Percentiles rank a stretch among this genome's conserved stretches.
Evolutionary conservation across 2,797 vertebrate species (phyloP).

Genomic region (Syngnathus acus): DNA sequence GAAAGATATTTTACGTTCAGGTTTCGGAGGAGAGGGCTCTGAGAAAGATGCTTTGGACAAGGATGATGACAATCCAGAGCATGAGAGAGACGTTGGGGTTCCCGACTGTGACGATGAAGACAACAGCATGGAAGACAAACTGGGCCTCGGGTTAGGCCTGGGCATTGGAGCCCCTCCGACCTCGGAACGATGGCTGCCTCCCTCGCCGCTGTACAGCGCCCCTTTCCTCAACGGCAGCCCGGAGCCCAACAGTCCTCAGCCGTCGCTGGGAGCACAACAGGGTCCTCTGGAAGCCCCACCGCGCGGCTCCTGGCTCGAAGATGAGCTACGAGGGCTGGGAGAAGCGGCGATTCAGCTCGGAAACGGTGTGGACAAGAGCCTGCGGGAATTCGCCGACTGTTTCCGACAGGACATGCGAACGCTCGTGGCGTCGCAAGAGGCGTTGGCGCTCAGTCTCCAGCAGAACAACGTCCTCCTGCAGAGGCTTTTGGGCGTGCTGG

Average conservation of each 20-base stretch:
- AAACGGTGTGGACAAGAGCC: slow-evolving; percentile 71
- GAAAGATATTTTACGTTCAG: slow-evolving; percentile 28
- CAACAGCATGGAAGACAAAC: slow-evolving; percentile 75
- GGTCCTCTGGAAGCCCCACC: slow-evolving; percentile 69
- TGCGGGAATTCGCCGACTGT: slow-evolving; percentile 71
- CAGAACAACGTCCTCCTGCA: slow-evolving; percentile 78
- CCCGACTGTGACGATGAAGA: slow-evolving; percentile 68
- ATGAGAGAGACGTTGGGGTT: slow-evolving; percentile 66
- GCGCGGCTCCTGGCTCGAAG: slow-evolving; percentile 73
- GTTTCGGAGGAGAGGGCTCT: slow-evolving; percentile 62
- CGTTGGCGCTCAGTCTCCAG: slow-evolving; percentile 71
- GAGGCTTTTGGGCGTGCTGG: slow-evolving; percentile 72
- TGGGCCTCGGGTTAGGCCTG: slow-evolving; percentile 70
- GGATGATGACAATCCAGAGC: slow-evolving; percentile 69
- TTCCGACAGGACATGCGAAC: slow-evolving; percentile 73
- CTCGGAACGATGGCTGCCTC: slow-evolving; percentile 76
- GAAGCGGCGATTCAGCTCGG: slow-evolving; percentile 74
- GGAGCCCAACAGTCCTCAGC: slow-evolving; percentile 74
- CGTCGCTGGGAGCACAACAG: slow-evolving; percentile 70
- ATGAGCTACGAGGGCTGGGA: slow-evolving; percentile 71
- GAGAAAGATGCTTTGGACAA: slow-evolving; percentile 73
- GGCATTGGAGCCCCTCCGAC: slow-evolving; percentile 73
- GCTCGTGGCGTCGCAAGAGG: slow-evolving; percentile 74
- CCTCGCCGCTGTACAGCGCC: slow-evolving; percentile 76
- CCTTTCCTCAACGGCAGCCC: slow-evolving; percentile 77